phyloP scores from a whole-genome alignment of 2,888 invertebrate genomes.

The Drosophila formosana region DNA sequence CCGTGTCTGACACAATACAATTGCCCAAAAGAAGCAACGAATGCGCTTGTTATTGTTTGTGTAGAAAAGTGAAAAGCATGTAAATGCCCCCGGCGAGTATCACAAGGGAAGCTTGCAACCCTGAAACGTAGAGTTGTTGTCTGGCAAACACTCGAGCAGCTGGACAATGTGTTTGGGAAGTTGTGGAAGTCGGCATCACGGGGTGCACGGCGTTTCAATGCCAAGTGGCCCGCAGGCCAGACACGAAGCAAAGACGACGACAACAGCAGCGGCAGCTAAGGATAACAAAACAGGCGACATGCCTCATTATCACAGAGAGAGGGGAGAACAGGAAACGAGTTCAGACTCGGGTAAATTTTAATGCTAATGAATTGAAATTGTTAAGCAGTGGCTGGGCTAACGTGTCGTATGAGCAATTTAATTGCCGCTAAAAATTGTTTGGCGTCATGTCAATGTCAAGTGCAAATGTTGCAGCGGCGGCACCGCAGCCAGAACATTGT shows the following conservation, averaged over 20 bases:
- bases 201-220: constrained; percentile 52
- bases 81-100: constrained; percentile 62
- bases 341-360: constrained; percentile 29
- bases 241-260: constrained; percentile 13
- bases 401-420: constrained; percentile 68
- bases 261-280: background rate
- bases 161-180: constrained; percentile 63
- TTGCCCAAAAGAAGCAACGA: constrained; percentile 6
- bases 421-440: constrained; percentile 49
- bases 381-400: constrained; percentile 26
- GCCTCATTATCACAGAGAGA: constrained; percentile 43
- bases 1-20: constrained; percentile 53
- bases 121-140: constrained; percentile 8
- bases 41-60: constrained; percentile 40
- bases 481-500: constrained; percentile 45
- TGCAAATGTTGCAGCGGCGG: constrained; percentile 64
- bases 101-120: constrained; percentile 26
- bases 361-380: constrained; percentile 79
- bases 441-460: constrained; percentile 72
- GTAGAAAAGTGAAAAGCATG: constrained; percentile 75
- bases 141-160: constrained; percentile 72
- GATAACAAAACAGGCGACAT: constrained; percentile 33
- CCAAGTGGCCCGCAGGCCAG: constrained; percentile 61
- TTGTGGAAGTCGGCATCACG: constrained; percentile 52
- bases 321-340: constrained; percentile 44